A percentile compares a stretch with the other conserved stretches of the same genome.
Evolutionary conservation across 2,797 vertebrate genomes (phyloP).

Genomic region (Threskiornis aethiopicus): DNA sequence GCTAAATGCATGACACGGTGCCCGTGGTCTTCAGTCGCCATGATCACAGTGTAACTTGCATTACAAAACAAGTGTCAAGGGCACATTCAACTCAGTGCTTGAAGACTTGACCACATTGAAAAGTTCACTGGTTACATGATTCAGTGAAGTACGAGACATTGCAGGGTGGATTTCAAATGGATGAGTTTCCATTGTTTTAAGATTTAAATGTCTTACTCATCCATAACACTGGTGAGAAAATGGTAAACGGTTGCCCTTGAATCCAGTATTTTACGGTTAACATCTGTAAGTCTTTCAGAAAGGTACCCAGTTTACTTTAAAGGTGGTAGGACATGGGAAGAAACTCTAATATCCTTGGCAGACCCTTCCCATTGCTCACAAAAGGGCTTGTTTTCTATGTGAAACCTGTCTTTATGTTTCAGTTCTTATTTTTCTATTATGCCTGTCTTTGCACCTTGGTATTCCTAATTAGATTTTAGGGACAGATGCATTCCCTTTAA

Average conservation of each 20-base stretch:
- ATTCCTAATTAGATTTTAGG: background rate
- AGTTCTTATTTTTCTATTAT: background rate
- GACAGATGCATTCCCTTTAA: background rate
- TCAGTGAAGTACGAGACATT: background rate
- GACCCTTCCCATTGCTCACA: background rate
- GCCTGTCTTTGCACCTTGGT: background rate
- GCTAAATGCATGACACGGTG: background rate
- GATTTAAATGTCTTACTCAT: background rate
- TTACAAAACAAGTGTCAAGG: background rate
- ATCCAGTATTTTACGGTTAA: background rate
- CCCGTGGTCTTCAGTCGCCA: background rate
- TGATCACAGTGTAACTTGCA: rapidly evolving
- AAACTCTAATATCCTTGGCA: background rate
- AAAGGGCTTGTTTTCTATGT: background rate
- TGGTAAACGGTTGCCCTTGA: background rate
- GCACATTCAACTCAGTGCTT: background rate
- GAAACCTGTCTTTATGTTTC: background rate
- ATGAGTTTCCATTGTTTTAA: background rate
- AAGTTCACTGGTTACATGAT: background rate
- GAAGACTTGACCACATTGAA: background rate
- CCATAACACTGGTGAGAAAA: background rate
- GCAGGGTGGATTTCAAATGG: background rate
- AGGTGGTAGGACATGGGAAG: background rate
- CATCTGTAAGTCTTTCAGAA: background rate
- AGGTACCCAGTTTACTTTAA: background rate